A percentile compares a stretch with the other conserved stretches of the same genome.
Evolutionary conservation across 2,113 vertebrate species (phyloP).

Genomic region (Proteles cristata): DNA sequence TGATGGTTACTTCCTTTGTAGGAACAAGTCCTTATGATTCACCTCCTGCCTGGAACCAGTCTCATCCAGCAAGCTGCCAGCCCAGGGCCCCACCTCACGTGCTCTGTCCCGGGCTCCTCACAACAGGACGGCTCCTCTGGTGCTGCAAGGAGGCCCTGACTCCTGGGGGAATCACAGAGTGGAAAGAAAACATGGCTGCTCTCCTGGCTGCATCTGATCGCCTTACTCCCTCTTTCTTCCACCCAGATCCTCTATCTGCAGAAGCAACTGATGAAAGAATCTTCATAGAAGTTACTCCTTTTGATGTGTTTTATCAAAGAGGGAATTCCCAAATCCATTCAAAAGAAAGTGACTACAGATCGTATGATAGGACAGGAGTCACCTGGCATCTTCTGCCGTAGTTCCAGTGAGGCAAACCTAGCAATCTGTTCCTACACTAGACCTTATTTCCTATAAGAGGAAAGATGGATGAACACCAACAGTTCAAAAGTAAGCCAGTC

Average conservation of each 20-base stretch:
- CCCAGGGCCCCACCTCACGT: background rate
- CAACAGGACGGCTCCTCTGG: background rate
- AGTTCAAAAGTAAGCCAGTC: conserved; percentile 70
- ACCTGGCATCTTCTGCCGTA: conserved; percentile 67
- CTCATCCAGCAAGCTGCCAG: background rate
- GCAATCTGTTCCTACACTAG: conserved; percentile 72
- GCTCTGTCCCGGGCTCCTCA: background rate
- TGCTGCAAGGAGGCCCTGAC: background rate
- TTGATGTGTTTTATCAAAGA: conserved; percentile 64
- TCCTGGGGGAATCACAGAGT: background rate
- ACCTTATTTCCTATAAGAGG: conserved; percentile 70
- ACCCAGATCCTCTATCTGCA: conserved; percentile 47
- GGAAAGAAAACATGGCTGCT: conserved; percentile 54
- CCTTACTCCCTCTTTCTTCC: conserved; percentile 19
- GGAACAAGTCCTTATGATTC: conserved; percentile 45
- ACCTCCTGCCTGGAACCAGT: background rate
- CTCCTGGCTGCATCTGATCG: conserved; percentile 34
- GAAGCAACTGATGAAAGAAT: conserved; percentile 64
- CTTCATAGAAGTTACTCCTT: conserved; percentile 74
- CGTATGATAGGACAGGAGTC: conserved; percentile 56
- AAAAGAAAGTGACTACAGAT: conserved; percentile 68
- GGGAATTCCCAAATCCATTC: conserved; percentile 68
- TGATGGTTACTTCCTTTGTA: conserved; percentile 41
- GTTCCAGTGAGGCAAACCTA: conserved; percentile 59
- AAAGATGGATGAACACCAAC: conserved; percentile 53